Conservation (phyloP, 1,140 invertebrate genomes). For the honey bee (Apis mellifera) region DNA sequence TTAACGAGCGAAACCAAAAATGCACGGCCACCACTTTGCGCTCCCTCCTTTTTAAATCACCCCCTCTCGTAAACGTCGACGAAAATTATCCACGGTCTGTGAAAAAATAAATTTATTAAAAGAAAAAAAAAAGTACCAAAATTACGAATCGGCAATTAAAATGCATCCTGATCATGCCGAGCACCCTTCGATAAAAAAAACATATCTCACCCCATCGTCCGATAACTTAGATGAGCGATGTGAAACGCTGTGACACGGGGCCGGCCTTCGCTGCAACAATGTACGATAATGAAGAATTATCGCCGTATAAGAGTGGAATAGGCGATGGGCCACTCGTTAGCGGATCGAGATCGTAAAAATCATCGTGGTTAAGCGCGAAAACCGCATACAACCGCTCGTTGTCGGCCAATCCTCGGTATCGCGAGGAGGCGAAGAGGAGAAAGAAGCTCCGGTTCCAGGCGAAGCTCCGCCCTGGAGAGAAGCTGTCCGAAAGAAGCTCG, state of each 20-base stretch:
- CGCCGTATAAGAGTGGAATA: constrained; percentile 77
- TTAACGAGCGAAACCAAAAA: constrained; percentile 48
- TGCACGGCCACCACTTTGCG: constrained; percentile 52
- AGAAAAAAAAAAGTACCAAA: neutral
- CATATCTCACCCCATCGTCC: constrained; percentile 11
- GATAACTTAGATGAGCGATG: constrained; percentile 51
- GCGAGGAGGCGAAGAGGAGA: constrained; percentile 16
- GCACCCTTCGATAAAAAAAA: constrained; percentile 48
- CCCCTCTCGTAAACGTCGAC: constrained; percentile 62
- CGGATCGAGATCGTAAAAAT: constrained; percentile 78
- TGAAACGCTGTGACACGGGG: constrained; percentile 13
- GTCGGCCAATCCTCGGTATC: constrained; percentile 46
- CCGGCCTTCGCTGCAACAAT: constrained; percentile 73
- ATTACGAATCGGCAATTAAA: constrained; percentile 70
- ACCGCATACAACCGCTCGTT: constrained; percentile 18
- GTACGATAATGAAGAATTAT: constrained; percentile 82
- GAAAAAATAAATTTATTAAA: constrained; percentile 36
- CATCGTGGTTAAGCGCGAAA: constrained; percentile 60
- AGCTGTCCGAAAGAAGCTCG: constrained; percentile 54
- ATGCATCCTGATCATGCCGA: constrained; percentile 69
- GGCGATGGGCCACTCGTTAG: constrained; percentile 77
- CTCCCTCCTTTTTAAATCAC: no score
- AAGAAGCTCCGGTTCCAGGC: neutral
- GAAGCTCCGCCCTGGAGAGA: constrained; percentile 40
- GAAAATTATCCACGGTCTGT: constrained; percentile 41